Evolutionary conservation across 2,113 vertebrate genomes (phyloP).

Genomic region (Ptilonorhynchus violaceus): DNA sequence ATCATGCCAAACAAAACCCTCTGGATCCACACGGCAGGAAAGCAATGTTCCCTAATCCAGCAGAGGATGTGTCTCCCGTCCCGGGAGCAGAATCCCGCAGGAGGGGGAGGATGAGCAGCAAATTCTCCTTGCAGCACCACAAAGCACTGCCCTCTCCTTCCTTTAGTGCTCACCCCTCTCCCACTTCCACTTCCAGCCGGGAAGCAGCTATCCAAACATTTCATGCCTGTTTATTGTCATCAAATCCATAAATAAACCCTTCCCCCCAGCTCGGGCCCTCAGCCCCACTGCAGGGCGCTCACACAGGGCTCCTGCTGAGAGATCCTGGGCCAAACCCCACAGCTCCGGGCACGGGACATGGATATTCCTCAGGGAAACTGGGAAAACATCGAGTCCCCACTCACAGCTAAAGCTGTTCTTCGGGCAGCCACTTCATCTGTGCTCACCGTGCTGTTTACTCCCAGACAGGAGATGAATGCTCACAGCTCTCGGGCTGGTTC

Average conservation of each 20-base stretch:
- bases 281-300: not conserved
- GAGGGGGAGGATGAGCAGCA: not conserved
- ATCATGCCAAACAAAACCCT: accelerated
- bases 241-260: not conserved
- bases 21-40: not conserved
- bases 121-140: not conserved
- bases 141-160: not conserved
- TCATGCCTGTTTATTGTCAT: not conserved
- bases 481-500: not conserved
- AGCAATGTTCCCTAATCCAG: accelerated
- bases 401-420: slow-evolving; percentile 30
- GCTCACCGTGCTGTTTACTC: slow-evolving; percentile 16
- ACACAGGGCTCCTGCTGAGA: not conserved
- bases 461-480: not conserved
- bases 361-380: not conserved
- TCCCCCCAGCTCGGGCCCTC: not conserved
- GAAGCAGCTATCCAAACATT: not conserved
- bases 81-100: not conserved
- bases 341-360: not conserved
- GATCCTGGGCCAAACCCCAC: not conserved
- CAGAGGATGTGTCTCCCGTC: not conserved
- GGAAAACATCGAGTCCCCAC: slow-evolving; percentile 33
- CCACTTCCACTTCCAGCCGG: not conserved
- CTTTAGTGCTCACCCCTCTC: not conserved
- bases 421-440: slow-evolving; percentile 19